Evolutionary conservation across 2,113 vertebrate species (phyloP).

Genomic region (Microtus ochrogaster): DNA sequence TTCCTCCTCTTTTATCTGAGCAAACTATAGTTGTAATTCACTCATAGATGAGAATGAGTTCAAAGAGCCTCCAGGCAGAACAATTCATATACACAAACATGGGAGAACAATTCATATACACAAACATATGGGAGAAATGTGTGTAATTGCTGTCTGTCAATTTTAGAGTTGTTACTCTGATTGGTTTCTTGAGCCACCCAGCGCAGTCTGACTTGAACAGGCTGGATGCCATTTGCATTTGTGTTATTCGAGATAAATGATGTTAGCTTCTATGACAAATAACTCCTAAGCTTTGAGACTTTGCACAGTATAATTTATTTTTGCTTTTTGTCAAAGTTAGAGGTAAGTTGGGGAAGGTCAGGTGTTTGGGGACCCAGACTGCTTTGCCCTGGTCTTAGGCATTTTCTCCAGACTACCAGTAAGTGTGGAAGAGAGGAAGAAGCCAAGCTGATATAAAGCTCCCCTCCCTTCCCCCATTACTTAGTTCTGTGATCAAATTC

Average conservation of each 20-base stretch:
- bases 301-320: not conserved
- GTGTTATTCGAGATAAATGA: not conserved
- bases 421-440: not conserved
- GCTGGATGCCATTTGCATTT: not conserved
- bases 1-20: not conserved
- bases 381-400: not conserved
- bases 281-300: not conserved
- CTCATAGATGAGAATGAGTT: not conserved
- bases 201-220: not conserved
- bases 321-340: not conserved
- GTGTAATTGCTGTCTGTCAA: not conserved
- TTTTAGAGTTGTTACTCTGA: conserved; percentile 1
- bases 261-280: not conserved
- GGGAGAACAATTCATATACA: not conserved
- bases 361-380: not conserved
- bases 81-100: not conserved
- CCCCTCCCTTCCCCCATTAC: not conserved
- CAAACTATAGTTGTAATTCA: not conserved
- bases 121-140: not conserved
- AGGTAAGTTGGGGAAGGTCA: not conserved
- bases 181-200: not conserved
- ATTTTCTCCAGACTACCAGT: not conserved
- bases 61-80: not conserved
- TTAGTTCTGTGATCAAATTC: not conserved
- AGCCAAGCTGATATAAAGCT: not conserved